phyloP scores from a whole-genome alignment of 2,888 invertebrate genomes.

The Craniophora ligustri region DNA sequence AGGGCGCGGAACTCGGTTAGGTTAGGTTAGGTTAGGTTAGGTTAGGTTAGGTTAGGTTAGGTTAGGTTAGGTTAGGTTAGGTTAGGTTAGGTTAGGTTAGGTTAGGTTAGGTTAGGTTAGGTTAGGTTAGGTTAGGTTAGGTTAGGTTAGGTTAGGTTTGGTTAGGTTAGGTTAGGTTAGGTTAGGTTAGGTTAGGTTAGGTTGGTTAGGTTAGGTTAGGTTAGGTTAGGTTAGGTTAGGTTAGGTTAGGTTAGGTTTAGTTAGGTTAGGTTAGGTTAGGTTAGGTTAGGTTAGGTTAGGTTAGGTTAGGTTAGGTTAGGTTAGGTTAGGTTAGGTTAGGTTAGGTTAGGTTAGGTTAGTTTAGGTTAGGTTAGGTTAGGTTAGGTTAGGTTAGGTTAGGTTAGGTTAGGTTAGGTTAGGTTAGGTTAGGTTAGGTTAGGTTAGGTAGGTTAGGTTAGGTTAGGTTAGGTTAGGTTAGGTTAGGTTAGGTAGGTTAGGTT shows the following conservation, averaged over 20 bases:
- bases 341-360: conserved; percentile 51
- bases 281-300: conserved; percentile 54
- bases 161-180: conserved; percentile 40
- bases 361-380: conserved; percentile 51
- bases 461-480: conserved; percentile 48
- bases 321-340: conserved; percentile 53
- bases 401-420: conserved; percentile 53
- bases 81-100: too few relatives aligned
- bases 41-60: conserved; percentile 37
- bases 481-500: conserved; percentile 48
- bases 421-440: conserved; percentile 54
- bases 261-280: conserved; percentile 54
- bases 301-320: conserved; percentile 52
- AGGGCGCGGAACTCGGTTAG: conserved; percentile 45
- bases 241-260: conserved; percentile 53
- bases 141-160: conserved; percentile 42
- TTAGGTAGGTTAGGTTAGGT: too few relatives aligned
- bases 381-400: conserved; percentile 52
- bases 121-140: conserved; percentile 41
- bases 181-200: too few relatives aligned
- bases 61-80: conserved; percentile 50
- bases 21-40: conserved; percentile 46
- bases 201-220: conserved; percentile 47
- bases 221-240: conserved; percentile 50
- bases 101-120: conserved; percentile 51